These are phyloP conservation scores for Isaurus tuberculatus DNA, from an alignment of 92 coral and sea anemone genomes.

Conservation along the genomic window DNA sequence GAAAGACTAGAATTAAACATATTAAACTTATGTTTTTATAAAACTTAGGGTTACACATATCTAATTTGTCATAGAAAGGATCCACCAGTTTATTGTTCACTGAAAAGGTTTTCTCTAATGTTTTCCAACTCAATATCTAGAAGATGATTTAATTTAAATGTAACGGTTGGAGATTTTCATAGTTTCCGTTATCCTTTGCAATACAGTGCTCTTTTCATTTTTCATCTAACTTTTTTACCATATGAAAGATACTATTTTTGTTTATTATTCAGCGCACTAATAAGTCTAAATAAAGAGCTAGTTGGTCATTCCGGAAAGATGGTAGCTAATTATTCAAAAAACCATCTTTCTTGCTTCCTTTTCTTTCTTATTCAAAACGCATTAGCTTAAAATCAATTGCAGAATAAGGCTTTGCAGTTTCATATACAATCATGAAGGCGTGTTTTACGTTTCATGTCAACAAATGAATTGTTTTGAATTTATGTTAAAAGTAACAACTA, in stretches of 20 bases:
- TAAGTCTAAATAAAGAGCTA: not conserved
- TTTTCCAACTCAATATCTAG: not conserved
- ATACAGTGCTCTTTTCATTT: not conserved
- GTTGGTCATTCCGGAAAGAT: not conserved
- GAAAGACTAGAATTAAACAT: not conserved
- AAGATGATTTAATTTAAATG: not conserved
- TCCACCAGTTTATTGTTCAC: not conserved
- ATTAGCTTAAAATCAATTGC: not conserved
- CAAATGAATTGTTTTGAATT: no score
- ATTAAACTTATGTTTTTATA: conserved; percentile 2
- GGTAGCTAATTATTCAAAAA: conserved; percentile 2
- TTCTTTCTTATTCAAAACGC: conserved; percentile 11
- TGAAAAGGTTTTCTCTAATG: not conserved
- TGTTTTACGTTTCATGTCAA: no score
- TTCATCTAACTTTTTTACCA: not conserved
- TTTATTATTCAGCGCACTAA: not conserved
- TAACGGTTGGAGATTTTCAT: conserved; percentile 22
- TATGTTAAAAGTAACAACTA: no score
- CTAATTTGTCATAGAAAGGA: conserved; percentile 23
- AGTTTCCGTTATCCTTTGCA: not conserved
- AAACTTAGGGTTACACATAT: not conserved
- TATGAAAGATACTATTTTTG: not conserved
- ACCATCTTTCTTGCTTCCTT: conserved; percentile 6
- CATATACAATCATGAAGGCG: no score
- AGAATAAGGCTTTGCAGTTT: not conserved